Percentiles rank a stretch among this genome's conserved stretches.
Conservation (phyloP, 2,888 invertebrate species). For the Dryocosmus kuriphilus region DNA sequence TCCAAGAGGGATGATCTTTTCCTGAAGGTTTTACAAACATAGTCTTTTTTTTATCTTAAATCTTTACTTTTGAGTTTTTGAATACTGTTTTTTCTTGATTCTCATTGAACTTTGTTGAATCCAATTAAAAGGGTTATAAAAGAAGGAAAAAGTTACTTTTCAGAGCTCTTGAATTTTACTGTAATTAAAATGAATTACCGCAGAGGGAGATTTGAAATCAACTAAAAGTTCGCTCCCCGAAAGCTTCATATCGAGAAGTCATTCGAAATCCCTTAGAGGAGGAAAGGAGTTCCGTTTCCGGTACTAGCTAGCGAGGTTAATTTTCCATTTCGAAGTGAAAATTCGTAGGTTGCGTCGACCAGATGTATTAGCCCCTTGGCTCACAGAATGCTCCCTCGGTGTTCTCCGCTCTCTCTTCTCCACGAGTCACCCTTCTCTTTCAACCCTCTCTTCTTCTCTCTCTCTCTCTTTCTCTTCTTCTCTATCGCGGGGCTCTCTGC, state of each 20-base stretch:
- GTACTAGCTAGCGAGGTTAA: constrained; percentile 59
- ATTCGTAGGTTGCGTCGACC: constrained; percentile 61
- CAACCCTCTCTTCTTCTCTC: constrained; percentile 55
- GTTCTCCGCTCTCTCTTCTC: constrained; percentile 51
- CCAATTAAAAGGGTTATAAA: neutral
- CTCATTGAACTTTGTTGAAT: neutral
- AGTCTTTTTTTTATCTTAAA: neutral
- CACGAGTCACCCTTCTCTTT: constrained; percentile 41
- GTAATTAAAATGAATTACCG: constrained; percentile 24
- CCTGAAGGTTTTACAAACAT: neutral
- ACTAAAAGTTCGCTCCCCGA: constrained; percentile 25
- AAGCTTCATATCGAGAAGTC: constrained; percentile 32
- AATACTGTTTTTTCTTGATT: neutral
- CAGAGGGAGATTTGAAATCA: constrained; percentile 38
- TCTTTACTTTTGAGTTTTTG: neutral
- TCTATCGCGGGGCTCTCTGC: constrained; percentile 70
- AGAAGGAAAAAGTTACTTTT: neutral
- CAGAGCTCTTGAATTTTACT: constrained; percentile 13
- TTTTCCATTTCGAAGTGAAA: constrained; percentile 67
- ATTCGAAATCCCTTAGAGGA: constrained; percentile 35
- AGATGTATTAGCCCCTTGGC: constrained; percentile 67
- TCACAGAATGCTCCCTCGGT: constrained; percentile 56
- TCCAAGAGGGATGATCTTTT: neutral
- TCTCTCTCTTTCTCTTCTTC: constrained; percentile 58
- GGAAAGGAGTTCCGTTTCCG: constrained; percentile 39